Conservation (phyloP, 1,140 invertebrate species). For the Ganaspis sp. region DNA sequence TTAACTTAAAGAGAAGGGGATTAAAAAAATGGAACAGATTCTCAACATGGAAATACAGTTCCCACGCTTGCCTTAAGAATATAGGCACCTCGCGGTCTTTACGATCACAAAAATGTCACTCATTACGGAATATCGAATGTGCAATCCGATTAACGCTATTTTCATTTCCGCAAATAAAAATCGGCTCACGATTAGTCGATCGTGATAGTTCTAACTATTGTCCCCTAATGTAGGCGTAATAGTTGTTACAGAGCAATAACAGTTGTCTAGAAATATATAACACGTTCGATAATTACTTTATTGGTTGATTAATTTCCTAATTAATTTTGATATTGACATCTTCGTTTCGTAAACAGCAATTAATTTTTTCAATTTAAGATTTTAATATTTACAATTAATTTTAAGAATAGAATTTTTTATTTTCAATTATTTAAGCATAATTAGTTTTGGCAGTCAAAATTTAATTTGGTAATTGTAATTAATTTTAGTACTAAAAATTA, state of each 20-base stretch:
- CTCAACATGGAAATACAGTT: not conserved
- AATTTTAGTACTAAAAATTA: no score
- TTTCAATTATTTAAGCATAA: no score
- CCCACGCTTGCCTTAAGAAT: conserved; percentile 17
- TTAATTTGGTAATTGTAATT: no score
- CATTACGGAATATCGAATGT: conserved; percentile 52
- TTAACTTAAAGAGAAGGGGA: no score
- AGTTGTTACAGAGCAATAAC: no score
- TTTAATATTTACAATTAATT: no score
- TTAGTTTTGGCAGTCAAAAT: no score
- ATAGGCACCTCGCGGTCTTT: conserved; percentile 21
- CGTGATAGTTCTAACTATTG: conserved; percentile 31
- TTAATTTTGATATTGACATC: no score
- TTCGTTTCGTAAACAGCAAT: no score
- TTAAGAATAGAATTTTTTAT: no score
- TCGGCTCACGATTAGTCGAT: conserved; percentile 16
- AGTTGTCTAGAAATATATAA: not conserved
- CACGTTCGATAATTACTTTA: not conserved
- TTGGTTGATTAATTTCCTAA: no score
- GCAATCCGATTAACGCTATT: conserved; percentile 43
- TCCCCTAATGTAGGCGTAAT: not conserved
- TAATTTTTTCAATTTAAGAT: no score
- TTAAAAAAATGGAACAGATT: not conserved
- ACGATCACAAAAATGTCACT: conserved; percentile 47
- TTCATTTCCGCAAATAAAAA: conserved; percentile 34